Evolutionary conservation across 2,113 vertebrate genomes (phyloP).

Genomic region (Riparia riparia): DNA sequence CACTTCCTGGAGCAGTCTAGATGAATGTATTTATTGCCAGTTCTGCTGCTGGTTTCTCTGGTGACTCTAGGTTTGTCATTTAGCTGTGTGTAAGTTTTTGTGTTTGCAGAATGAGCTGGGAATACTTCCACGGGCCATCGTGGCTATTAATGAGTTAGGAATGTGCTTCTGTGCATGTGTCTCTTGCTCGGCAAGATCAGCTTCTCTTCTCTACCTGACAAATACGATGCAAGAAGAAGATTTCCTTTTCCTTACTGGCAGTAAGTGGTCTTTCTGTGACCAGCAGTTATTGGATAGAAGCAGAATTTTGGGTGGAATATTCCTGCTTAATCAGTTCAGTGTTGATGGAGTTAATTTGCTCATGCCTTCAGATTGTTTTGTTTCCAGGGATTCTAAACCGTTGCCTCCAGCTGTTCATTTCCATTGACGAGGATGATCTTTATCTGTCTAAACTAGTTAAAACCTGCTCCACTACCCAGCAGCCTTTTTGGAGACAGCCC

Average conservation of each 20-base stretch:
- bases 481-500: constrained; percentile 55
- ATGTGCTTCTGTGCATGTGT: not conserved
- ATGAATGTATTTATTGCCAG: not conserved
- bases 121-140: not conserved
- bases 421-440: constrained; percentile 76
- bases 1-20: not conserved
- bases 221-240: not conserved
- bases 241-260: not conserved
- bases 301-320: not conserved
- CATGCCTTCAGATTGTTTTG: constrained; percentile 56
- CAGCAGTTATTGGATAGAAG: not conserved
- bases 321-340: constrained; percentile 21
- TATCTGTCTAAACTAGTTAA: constrained; percentile 74
- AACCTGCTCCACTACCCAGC: constrained; percentile 64
- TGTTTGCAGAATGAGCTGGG: not conserved
- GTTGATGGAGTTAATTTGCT: constrained; percentile 66
- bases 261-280: not conserved
- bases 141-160: not conserved
- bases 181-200: not conserved
- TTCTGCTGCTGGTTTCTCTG: not conserved
- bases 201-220: not conserved
- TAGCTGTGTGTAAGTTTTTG: not conserved
- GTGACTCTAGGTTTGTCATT: not conserved
- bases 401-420: constrained; percentile 77
- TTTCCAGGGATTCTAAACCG: constrained; percentile 66